Base-by-base conservation (phyloP, 2,888 invertebrate species). In the Apodemia duryi region DNA sequence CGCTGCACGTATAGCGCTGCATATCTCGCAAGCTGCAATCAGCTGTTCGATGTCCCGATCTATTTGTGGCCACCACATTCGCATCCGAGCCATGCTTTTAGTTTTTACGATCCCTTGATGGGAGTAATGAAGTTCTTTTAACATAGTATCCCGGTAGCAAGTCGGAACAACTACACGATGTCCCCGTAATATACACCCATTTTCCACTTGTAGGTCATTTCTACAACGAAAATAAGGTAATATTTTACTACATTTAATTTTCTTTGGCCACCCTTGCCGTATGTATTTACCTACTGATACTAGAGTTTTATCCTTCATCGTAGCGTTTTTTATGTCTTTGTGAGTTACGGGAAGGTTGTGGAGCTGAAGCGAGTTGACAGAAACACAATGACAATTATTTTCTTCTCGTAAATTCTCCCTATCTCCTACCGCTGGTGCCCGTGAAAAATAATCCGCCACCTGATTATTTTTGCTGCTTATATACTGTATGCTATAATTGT, bases 401-500 rank as follows among this genome's bases (percentile, higher is more conserved):
- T 63, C 38, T 69, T 69, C 7, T 67, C 60, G 0, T 70, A 69
- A 21, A 62, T 65, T 9, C 67, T 49, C 57, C 51, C 49, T 9
- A 64, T 11, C 38, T 43, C 21, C 28, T 28, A 32, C 28, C 32
- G 51, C 61, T 57, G 29, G 21, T 60, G 71, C 68, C 3, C 72
- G 72, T 0, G 70, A 72, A 35, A 74, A 61, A 49, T 60, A 72
- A 63, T 73, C 68, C 5, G 71, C 74, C 7, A 52, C 52, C 41
- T 66, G 64, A 51, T 76, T 77, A 43, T 71, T 65, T 2, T 63
- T 65, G 35, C 74, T 75, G 9, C 68, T 62, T 1, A 77, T 65
- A 63, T 75, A 77, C 62, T 77, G 74, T 2, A 76, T 75, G 7
- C 29, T 29, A 63, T 75, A 76, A 66, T 76, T 74, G 65, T 76